phyloP scores from a whole-genome alignment of 2,888 invertebrate species.

The Perizoma flavofasciatum region DNA sequence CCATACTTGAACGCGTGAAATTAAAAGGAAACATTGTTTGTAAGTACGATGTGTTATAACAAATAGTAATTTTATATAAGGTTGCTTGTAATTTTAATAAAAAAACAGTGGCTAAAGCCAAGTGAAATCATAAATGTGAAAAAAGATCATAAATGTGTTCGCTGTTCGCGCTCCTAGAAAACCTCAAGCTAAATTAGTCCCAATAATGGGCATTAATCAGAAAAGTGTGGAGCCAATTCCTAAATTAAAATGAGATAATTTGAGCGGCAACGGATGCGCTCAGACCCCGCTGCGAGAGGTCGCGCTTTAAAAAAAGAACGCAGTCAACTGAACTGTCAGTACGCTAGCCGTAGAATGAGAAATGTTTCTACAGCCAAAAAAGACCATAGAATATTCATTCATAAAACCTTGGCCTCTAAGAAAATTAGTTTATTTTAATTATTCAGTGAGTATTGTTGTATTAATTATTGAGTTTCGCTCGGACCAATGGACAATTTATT shows the following conservation, averaged over 20 bases:
- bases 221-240: slow-evolving; percentile 61
- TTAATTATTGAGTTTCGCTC: slow-evolving; percentile 71
- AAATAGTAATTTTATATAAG: no score
- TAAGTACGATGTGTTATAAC: no score
- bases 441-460: slow-evolving; percentile 78
- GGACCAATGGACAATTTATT: slow-evolving; percentile 77
- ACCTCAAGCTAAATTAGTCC: slow-evolving; percentile 46
- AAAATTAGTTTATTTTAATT: slow-evolving; percentile 84
- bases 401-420: slow-evolving; percentile 69
- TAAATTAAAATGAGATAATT: slow-evolving; percentile 79
- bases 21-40: neutral
- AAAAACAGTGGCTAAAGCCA: no score
- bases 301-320: slow-evolving; percentile 74
- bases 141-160: neutral
- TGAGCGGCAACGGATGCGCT: slow-evolving; percentile 74
- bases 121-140: no score
- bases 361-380: slow-evolving; percentile 74
- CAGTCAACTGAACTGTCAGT: slow-evolving; percentile 78
- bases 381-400: slow-evolving; percentile 69
- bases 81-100: no score
- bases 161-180: slow-evolving; percentile 1
- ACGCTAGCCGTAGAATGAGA: slow-evolving; percentile 71
- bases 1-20: neutral
- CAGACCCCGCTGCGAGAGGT: slow-evolving; percentile 74
- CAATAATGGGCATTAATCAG: slow-evolving; percentile 45